A percentile compares a stretch with the other conserved stretches of the same genome.
These are phyloP conservation scores for Eupithecia inturbata DNA, from an alignment of 2,888 invertebrate species.

Conservation along the genomic window DNA sequence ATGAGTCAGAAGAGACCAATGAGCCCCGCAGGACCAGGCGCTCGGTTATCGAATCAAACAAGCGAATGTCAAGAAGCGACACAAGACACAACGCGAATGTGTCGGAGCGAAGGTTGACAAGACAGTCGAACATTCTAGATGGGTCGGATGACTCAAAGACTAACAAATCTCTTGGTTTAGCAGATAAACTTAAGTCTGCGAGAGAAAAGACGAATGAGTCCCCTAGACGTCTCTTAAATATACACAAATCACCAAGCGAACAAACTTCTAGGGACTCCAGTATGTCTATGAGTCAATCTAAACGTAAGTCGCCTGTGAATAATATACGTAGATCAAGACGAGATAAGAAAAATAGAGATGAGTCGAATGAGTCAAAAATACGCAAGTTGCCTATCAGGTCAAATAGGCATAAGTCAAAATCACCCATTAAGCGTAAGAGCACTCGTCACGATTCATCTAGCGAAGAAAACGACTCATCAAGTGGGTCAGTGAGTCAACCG, in stretches of 20 bases:
- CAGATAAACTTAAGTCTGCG: not conserved
- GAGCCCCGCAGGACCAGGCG: not conserved
- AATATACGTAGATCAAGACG: not conserved
- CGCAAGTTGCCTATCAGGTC: not conserved
- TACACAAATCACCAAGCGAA: not conserved
- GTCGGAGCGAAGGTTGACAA: not conserved
- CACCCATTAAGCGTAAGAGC: not conserved
- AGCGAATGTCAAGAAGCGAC: not conserved
- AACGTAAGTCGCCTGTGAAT: not conserved
- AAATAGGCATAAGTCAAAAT: not conserved
- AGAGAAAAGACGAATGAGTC: not conserved
- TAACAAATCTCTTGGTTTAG: not conserved
- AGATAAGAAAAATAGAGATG: not conserved
- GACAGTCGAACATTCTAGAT: not conserved
- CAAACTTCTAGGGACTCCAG: not conserved
- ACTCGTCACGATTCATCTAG: not conserved
- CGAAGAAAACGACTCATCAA: conserved; percentile 1
- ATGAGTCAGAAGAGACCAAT: not conserved
- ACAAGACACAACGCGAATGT: not conserved
- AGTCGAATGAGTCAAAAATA: not conserved
- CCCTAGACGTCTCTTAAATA: not conserved
- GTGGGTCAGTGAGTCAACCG: not conserved
- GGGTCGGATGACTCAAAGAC: not conserved
- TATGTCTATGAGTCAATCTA: not conserved
- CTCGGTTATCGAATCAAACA: not conserved